These are phyloP conservation scores for Pelagia noctiluca DNA, from an alignment of 30 jellyfish, hydroid and myxozoan species.

Conservation along the genomic window DNA sequence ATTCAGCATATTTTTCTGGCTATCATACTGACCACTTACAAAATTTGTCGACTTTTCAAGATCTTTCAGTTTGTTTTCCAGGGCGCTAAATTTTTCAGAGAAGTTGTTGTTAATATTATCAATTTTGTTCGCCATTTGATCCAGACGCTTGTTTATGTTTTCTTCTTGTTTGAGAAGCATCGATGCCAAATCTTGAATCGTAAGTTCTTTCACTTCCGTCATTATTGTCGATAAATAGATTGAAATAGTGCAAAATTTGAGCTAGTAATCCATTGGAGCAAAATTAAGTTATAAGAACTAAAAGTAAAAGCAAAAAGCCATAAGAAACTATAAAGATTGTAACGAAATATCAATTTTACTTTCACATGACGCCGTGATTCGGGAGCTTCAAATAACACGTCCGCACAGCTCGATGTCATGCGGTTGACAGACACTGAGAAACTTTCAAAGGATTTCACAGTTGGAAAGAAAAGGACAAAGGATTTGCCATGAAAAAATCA, in stretches of 20 bases:
- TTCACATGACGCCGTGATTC: no score
- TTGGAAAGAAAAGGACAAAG: no score
- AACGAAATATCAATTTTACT: no score
- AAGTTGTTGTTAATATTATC: not conserved
- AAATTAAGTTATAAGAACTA: constrained; percentile 4
- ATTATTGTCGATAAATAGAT: no score
- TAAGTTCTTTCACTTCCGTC: no score
- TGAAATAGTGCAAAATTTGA: not conserved
- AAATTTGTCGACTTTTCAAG: not conserved
- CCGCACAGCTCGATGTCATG: no score
- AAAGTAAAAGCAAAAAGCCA: no score
- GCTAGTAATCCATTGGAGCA: constrained; percentile 9
- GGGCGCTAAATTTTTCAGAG: not conserved
- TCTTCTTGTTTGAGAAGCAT: constrained; percentile 10
- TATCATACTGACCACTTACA: constrained; percentile 10
- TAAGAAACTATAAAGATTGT: no score
- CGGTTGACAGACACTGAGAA: no score
- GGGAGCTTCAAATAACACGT: no score
- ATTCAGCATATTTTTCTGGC: not conserved
- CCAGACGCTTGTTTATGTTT: constrained; percentile 4
- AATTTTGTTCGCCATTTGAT: not conserved
- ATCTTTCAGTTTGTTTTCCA: constrained; percentile 20
- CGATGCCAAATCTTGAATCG: constrained; percentile 5
- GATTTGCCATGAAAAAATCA: no score
- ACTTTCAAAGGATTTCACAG: no score